Evolutionary conservation across 2,797 vertebrate species (phyloP), one percentile per base, ranked within the genome.

Genomic region (Poeciliopsis paucimaculata): DNA sequence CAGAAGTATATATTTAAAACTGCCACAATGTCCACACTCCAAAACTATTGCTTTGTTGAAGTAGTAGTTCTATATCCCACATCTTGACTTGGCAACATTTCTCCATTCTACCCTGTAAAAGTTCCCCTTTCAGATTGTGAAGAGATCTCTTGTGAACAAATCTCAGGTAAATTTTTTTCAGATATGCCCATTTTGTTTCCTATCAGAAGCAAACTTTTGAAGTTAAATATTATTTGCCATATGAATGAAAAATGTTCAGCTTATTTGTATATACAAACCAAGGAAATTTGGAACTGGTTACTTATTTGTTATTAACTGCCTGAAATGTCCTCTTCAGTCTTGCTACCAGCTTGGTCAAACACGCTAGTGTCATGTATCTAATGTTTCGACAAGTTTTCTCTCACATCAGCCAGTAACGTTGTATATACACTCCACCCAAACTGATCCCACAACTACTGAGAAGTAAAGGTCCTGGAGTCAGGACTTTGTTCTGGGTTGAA

Each of bases 21-120:
- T 70, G 23, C 4, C 5, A n/a, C 39, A n/a, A 23, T 39, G 36
- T 70, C 39, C 66, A 70, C 23, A 12, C 23, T 70, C 20, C 1
- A 34, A 18, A 62, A 8, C 28, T 13, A 34, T 16, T 60, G 2
- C 13, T 64, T 64, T 68, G 20, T 20, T 51, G 8, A 36, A 68
- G 36, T 2, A 43, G 20, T 23, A 26, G 39, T 68, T 43, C 11
- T 26, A 36, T 31, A 26, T 41, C 18, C 9, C 64, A 39, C 36
- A 26, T 41, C 64, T 60, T n/a, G 55, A 57, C n/a, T 28, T 57
- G 55, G n/a, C 55, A 68, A 68, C 18, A 68, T 68, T 68, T 68
- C 34, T 41, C 9, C 3, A 39, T 8, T 23, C 18, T 68, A 23
- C 36, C 1, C 36, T 41, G 18, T 3, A 5, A 2, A 68, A 5